Conservation (phyloP, 2,797 vertebrate genomes). For the Peromyscus nudipes region DNA sequence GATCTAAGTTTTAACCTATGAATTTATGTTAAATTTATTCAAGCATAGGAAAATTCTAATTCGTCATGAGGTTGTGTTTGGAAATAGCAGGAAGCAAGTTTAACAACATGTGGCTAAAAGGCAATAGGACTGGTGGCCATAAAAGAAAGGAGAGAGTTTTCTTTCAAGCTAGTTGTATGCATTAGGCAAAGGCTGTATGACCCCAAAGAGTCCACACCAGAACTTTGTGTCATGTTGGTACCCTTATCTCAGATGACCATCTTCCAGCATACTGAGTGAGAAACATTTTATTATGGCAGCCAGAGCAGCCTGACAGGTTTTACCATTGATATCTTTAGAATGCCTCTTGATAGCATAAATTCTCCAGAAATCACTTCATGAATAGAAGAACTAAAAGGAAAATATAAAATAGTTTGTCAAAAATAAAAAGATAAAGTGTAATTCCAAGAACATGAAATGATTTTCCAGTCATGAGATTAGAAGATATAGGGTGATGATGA, state of each 20-base stretch:
- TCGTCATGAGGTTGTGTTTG: background rate
- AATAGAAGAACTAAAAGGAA: background rate
- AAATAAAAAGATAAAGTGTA: slow-evolving; percentile 8
- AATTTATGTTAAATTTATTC: background rate
- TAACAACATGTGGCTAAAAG: background rate
- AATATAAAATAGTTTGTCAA: slow-evolving; percentile 44
- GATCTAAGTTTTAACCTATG: background rate
- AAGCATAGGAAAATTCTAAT: background rate
- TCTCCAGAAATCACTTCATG: background rate
- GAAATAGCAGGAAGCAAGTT: background rate
- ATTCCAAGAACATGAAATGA: background rate
- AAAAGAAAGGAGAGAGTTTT: background rate
- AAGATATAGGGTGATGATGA: background rate
- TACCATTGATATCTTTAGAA: background rate
- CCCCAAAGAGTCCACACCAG: background rate
- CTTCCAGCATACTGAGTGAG: background rate
- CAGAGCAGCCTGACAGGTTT: background rate
- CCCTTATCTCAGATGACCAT: background rate
- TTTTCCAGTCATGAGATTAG: background rate
- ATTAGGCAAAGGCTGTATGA: background rate
- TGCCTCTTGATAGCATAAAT: background rate
- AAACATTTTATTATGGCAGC: background rate
- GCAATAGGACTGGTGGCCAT: background rate
- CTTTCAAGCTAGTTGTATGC: background rate
- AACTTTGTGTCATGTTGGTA: background rate